Base-by-base conservation (phyloP, 2,888 invertebrate genomes). In the Altica lythri region DNA sequence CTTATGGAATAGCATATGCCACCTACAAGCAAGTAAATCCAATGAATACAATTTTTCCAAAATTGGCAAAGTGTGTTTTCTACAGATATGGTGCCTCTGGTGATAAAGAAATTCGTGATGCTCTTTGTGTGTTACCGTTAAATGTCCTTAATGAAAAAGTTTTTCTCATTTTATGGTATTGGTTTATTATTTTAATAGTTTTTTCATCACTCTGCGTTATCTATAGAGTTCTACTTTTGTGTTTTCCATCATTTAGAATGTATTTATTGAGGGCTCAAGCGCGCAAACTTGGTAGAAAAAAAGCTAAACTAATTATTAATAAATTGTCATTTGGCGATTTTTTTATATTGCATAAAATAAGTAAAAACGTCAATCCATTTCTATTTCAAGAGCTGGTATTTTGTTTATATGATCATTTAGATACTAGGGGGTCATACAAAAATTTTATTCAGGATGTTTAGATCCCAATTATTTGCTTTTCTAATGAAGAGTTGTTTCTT, bases 61-160 rank as follows among this genome's bases (percentile, higher is more conserved):
- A 87, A 72, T 75, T 87, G 14, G 84, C 88, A 9, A 86, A 85
- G 69, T 86, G 86, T 71, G 79, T 78, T 63, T 78, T 82, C 54
- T 75, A 80, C 46, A 79, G 72, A 58, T 85, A 79, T 54, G 87
- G 87, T 2, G 80, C 83, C 0, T 79, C 82, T 0, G 88, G 87
- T 2, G 73, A 78, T 2, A 60, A 81, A 1, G 81, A 85, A 64
- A 68, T 74, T 0, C 77, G 78, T 57, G 87, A 88, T 66, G 81
- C 83, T 0, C 77, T 90, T 0, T 91, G 91, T 64, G 80, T 90
- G n/a, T 76, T 91, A 9, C 86, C 90, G 0, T 68, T 90, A 5
- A 91, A 91, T 68, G 85, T 89, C 60, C 81, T 91, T 34, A 90
- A 91, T 68, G 90, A 90, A 69, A 91, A 90, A 71, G 82, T 90